Percentiles rank a stretch among this genome's conserved stretches.
These are phyloP conservation scores for Hirundo rustica DNA, from an alignment of 2,797 vertebrate genomes.

Conservation along the genomic window DNA sequence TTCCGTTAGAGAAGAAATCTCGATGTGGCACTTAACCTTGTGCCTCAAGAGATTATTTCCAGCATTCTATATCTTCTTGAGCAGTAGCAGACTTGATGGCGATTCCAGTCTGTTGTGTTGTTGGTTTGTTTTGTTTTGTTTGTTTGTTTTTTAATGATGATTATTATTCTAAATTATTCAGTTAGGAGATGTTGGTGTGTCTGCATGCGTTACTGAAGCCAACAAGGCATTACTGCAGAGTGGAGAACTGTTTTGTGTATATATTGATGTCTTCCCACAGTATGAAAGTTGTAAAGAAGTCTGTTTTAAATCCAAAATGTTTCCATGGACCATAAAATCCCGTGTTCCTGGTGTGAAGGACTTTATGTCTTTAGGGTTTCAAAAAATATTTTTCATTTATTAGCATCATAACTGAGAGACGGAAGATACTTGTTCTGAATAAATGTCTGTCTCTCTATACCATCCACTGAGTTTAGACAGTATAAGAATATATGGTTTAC, in stretches of 20 bases:
- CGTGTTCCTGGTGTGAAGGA: neutral
- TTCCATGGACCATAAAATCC: neutral
- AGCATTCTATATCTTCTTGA: neutral
- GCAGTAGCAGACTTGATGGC: neutral
- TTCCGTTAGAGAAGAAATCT: neutral
- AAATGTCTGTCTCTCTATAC: neutral
- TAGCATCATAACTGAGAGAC: neutral
- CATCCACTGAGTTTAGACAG: neutral
- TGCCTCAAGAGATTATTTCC: neutral
- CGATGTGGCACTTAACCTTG: neutral
- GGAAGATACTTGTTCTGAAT: neutral
- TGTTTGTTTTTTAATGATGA: neutral
- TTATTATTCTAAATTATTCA: neutral
- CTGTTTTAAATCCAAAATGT: neutral
- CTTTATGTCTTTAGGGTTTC: neutral
- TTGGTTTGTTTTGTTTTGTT: neutral
- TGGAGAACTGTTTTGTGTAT: neutral
- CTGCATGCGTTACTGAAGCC: neutral
- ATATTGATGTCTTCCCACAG: neutral
- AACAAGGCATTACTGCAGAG: neutral
- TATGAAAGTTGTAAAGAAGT: conserved; percentile 27
- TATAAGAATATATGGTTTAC: neutral
- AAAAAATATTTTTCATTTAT: neutral
- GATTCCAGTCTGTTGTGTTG: neutral
- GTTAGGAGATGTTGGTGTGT: neutral